Base-by-base conservation (phyloP, 1,140 invertebrate species). In the Plectus sambesii region DNA sequence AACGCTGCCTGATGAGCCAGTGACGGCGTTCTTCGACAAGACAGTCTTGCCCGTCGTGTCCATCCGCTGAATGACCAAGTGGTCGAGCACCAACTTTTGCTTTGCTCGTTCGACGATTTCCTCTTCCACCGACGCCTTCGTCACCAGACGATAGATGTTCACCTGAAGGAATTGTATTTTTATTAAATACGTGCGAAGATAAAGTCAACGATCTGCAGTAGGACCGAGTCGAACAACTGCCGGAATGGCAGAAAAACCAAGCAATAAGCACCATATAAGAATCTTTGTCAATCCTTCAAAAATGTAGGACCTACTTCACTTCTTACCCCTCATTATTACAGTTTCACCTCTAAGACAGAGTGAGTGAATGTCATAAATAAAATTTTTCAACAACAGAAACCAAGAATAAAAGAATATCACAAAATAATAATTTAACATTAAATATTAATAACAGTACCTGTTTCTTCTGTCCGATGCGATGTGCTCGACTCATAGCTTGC, bases 41-140 rank as follows among this genome's bases (percentile, higher is more conserved):
- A 96, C 88, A 2, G 89, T 97, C 51, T 89, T 75, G 1, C 93
- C 93, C 1, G 90, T 96, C 1, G 92, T 97, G 70, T 98, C 93
- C 93, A 99, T 99, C 47, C 92, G 74, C 72, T 98, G 93, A 57
- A 98, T 98, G 23, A 99, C 90, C 39, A 99, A 77, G 77, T 99
- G 93, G 76, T 98, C 92, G 19, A 99, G 75, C 6, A 98, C 90
- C 87, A 99, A 94, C 75, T 99, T 99, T 62, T 87, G 81, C 71
- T 98, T 98, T 1, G 93, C 93, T 41, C 88, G 73, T 72, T 98
- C 90, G 8, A 98, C 88, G 66, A 98, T 98, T 69, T 94, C 87
- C 74, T 99, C 93, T 73, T 98, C 93, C 0, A 98, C 90, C 42
- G 86, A 92, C 58, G 80, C 80, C 59, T 92, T 93, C 1, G 90